phyloP scores from a whole-genome alignment of 2,888 invertebrate genomes.

The Acanthacorydalis orientalis region DNA sequence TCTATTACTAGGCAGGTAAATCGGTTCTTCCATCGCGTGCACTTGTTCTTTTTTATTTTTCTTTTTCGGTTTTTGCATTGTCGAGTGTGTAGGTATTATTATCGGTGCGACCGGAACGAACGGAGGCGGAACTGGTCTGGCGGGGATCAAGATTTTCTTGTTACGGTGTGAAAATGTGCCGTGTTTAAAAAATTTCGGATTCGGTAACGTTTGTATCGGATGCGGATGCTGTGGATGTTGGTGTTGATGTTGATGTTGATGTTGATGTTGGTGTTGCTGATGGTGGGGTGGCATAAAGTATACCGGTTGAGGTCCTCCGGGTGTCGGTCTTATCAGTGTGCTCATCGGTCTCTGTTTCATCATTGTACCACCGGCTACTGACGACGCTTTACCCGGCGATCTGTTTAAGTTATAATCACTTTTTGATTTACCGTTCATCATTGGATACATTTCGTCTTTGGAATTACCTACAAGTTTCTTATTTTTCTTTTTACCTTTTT shows the following conservation, averaged over 20 bases:
- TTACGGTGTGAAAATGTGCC: conserved; percentile 36
- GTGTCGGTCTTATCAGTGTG: conserved; percentile 29
- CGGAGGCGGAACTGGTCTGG: conserved; percentile 29
- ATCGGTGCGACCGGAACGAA: conserved; percentile 24
- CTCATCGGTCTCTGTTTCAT: conserved; percentile 25
- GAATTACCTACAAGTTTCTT: conserved; percentile 40
- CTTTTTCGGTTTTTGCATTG: conserved; percentile 38
- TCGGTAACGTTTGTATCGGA: conserved; percentile 24
- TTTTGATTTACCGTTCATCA: conserved; percentile 32
- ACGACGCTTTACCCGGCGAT: conserved; percentile 18
- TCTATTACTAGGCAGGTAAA: conserved; percentile 38
- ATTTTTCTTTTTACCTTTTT: conserved; percentile 43
- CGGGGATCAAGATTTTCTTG: conserved; percentile 36
- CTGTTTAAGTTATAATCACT: conserved; percentile 19
- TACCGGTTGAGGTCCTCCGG: conserved; percentile 29
- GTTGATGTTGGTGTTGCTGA: conserved; percentile 19
- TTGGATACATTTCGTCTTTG: conserved; percentile 39
- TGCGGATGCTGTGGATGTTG: conserved; percentile 18
- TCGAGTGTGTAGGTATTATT: conserved; percentile 30
- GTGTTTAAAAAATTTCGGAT: conserved; percentile 29
- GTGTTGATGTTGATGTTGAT: conserved; percentile 25
- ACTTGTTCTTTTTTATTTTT: conserved; percentile 31
- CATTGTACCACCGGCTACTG: conserved; percentile 21
- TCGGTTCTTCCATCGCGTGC: conserved; percentile 36
- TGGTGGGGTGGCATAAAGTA: conserved; percentile 11